Evolutionary conservation across 2,888 invertebrate genomes (phyloP).

Genomic region (Xanthorhoe spadicearia): DNA sequence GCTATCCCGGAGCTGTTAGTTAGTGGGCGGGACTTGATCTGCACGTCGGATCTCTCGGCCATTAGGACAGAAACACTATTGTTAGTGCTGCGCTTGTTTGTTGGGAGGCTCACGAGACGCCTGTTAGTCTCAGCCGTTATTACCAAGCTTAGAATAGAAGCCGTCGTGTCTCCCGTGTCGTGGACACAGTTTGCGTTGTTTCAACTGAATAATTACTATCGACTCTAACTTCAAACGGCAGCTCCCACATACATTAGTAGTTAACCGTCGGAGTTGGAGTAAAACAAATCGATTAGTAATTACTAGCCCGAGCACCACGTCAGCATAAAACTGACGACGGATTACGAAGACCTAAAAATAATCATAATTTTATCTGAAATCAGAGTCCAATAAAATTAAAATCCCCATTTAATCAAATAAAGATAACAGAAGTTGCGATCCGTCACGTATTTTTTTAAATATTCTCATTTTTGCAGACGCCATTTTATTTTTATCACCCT

Average conservation of each 20-base stretch:
- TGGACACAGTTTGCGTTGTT: not conserved
- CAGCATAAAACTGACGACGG: not conserved
- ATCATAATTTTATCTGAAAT: not conserved
- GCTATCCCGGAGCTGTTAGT: not conserved
- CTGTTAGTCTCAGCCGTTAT: slow-evolving; percentile 11
- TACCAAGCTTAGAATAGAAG: slow-evolving; percentile 2
- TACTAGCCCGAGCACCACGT: not conserved
- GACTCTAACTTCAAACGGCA: not conserved
- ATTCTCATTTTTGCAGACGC: slow-evolving; percentile 22
- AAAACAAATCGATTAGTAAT: too few relatives aligned
- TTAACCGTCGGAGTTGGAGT: too few relatives aligned
- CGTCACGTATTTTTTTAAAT: slow-evolving; percentile 31
- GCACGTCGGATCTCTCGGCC: slow-evolving; percentile 1
- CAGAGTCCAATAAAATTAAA: slow-evolving; percentile 6
- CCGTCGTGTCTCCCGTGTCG: not conserved
- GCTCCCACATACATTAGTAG: not conserved
- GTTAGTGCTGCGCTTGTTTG: slow-evolving; percentile 7
- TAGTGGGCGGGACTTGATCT: slow-evolving; percentile 8
- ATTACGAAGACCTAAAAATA: not conserved
- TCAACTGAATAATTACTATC: slow-evolving; percentile 8
- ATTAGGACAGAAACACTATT: slow-evolving; percentile 12
- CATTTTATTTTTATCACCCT: slow-evolving; percentile 20
- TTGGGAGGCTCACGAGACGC: slow-evolving; percentile 5
- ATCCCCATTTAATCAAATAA: slow-evolving; percentile 17
- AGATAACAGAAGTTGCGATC: slow-evolving; percentile 23